Evolutionary conservation across 2,113 vertebrate species (phyloP).

Genomic region (Paradisaea rubra): DNA sequence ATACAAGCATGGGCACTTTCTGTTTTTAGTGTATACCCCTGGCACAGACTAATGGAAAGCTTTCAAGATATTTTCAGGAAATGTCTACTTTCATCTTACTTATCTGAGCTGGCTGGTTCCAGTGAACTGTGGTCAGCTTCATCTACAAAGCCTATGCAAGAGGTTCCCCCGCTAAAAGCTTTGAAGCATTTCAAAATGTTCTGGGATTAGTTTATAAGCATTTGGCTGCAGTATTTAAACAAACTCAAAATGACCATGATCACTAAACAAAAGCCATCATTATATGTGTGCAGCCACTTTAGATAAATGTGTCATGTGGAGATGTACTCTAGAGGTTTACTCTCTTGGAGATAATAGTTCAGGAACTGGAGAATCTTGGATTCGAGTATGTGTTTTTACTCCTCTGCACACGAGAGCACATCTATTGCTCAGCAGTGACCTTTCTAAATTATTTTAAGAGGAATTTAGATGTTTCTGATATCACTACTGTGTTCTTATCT

Average conservation of each 20-base stretch:
- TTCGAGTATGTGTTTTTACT: slow-evolving; percentile 36
- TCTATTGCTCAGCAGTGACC: neutral
- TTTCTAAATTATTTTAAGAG: neutral
- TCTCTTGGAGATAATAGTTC: slow-evolving; percentile 46
- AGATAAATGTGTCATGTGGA: slow-evolving; percentile 68
- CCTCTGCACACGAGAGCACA: neutral
- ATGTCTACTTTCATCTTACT: slow-evolving; percentile 83
- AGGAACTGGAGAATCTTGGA: slow-evolving; percentile 40
- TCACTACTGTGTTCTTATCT: neutral
- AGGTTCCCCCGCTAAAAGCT: slow-evolving; percentile 72
- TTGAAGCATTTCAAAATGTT: slow-evolving; percentile 68
- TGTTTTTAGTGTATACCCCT: slow-evolving; percentile 78
- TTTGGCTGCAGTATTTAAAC: slow-evolving; percentile 73
- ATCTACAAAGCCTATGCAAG: slow-evolving; percentile 59
- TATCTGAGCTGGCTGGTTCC: slow-evolving; percentile 77
- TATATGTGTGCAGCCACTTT: slow-evolving; percentile 70
- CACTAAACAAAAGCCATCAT: slow-evolving; percentile 70
- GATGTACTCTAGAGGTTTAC: slow-evolving; percentile 64
- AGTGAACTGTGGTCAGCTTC: slow-evolving; percentile 76
- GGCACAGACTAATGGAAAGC: slow-evolving; percentile 92
- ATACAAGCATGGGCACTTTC: slow-evolving; percentile 53
- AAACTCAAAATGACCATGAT: slow-evolving; percentile 72
- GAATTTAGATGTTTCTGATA: neutral
- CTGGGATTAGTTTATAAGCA: slow-evolving; percentile 72
- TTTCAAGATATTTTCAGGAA: slow-evolving; percentile 83